Evolutionary conservation across 2,888 invertebrate species (phyloP), one percentile per base, ranked within the genome.

Genomic region (Leptinotarsa tumamoca): DNA sequence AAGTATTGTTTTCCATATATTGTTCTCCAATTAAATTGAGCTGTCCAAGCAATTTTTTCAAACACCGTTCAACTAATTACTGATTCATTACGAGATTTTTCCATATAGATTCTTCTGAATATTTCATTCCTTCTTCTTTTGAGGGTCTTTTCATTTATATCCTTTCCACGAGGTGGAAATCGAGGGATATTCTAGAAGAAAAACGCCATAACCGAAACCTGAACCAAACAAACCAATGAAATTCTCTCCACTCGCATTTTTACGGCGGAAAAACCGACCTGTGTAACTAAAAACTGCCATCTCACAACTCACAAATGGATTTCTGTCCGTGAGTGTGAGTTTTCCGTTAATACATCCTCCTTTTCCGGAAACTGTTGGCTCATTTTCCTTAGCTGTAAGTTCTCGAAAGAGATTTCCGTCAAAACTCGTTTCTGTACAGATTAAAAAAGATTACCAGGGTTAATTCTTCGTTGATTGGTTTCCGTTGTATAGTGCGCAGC

Each of bases 381-480:
- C 23, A 52, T 68, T 54, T 51, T 58, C 49, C 49, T 58, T 14
- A 61, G 58, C 58, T 58, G 70, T 58, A 0, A 70, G 70, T 70
- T 70, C 56, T 61, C 58, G 21, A 49, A 21, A 58, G 50, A 58
- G 58, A 58, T 70, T 61, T 58, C 61, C 61, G 50, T 58, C 49
- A 49, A n/a, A 23, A 58, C 10, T 58, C 54, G 33, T 58, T 58
- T 54, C 27, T 43, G 43, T 49, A 70, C 56, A 70, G 75, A 75
- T 75, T 75, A 72, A 72, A 68, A 75, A 72, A 72, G 75, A 69
- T 75, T 75, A 72, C 51, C 75, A 21, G 72, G 72, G 63, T 75
- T 56, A 75, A 70, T 75, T 75, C 72, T 66, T 69, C 72, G 49
- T 54, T 75, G 72, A 75, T 75, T 75, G 75, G 71, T 75, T 72